Evolutionary conservation across 2,888 invertebrate species (phyloP), one percentile per base, ranked within the genome.

Genomic region (Pheosia gnoma): DNA sequence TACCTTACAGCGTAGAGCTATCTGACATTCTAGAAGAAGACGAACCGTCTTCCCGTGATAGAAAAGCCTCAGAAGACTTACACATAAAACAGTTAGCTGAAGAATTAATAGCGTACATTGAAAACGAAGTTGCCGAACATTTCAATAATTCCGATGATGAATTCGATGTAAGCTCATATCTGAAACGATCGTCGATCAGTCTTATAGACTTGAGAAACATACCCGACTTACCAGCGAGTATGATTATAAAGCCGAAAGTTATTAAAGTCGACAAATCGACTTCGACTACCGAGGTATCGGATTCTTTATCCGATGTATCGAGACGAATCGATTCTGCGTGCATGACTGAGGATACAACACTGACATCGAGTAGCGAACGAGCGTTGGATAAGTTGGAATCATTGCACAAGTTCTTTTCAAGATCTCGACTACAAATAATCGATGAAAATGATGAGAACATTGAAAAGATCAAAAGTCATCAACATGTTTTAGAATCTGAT

Each of bases 21-120:
- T 93, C 93, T 1, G 93, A 93, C 70, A 93, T 93, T 10, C 65
- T 91, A 36, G 93, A 93, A 76, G 93, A 93, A 80, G 93, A 93
- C 36, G 93, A 93, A 68, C 85, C 86, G 0, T 91, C 92, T 0
- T 89, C 88, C 41, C 82, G 82, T 70, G 88, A 77, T 7, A 80
- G 83, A 53, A 85, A 81, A 65, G 60, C 74, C 11, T 81, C 86
- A 0, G 82, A 85, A 53, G 89, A 90, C 61, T 80, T 81, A 61
- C 67, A 85, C 60, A 81, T 86, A 2, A 82, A 75, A 66, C 78
- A 80, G 57, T 71, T 78, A 0, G 92, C 92, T 0, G 90, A 91
- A 78, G 88, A 90, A 49, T 61, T 91, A 36, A 13, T 93, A 2
- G 71, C 70, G 45, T 87, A 89, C 36, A 92, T 93, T 67, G 92